A percentile compares a stretch with the other conserved stretches of the same genome.
These are phyloP conservation scores for Archivesica marissinica DNA, from an alignment of 1,140 invertebrate genomes.

Conservation along the genomic window DNA sequence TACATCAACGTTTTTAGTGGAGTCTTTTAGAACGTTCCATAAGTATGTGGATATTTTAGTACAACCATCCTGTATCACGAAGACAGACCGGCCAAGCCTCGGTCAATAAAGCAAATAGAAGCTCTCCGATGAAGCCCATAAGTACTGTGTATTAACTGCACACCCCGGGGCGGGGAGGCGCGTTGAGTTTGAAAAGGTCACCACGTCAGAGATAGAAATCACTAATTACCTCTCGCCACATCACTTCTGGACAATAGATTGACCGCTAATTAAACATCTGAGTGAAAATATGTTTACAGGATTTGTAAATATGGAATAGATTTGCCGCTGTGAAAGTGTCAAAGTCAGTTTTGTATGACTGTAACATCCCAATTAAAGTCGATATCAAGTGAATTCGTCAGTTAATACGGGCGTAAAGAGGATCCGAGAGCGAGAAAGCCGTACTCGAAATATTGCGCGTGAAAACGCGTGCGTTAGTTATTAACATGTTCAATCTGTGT, in stretches of 20 bases:
- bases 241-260: background rate
- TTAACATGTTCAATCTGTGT: too few species aligned
- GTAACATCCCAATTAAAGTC: slow-evolving; percentile 33
- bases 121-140: background rate
- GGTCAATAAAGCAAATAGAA: background rate
- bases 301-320: slow-evolving; percentile 6
- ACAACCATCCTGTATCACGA: background rate
- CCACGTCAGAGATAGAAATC: slow-evolving; percentile 9
- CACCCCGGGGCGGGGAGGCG: slow-evolving; percentile 27
- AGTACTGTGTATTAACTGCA: background rate
- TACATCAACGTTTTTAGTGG: background rate
- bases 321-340: slow-evolving; percentile 40
- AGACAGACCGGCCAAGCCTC: background rate
- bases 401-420: background rate
- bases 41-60: background rate
- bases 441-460: background rate
- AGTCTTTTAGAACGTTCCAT: background rate
- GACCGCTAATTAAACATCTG: slow-evolving; percentile 33
- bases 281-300: slow-evolving; percentile 51
- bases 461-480: background rate
- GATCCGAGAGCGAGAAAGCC: background rate
- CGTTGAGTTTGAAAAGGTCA: background rate
- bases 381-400: slow-evolving; percentile 8
- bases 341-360: slow-evolving; percentile 31
- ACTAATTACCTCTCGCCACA: slow-evolving; percentile 40